phyloP scores from a whole-genome alignment of 2,113 vertebrate genomes.

The Ursus arctos region DNA sequence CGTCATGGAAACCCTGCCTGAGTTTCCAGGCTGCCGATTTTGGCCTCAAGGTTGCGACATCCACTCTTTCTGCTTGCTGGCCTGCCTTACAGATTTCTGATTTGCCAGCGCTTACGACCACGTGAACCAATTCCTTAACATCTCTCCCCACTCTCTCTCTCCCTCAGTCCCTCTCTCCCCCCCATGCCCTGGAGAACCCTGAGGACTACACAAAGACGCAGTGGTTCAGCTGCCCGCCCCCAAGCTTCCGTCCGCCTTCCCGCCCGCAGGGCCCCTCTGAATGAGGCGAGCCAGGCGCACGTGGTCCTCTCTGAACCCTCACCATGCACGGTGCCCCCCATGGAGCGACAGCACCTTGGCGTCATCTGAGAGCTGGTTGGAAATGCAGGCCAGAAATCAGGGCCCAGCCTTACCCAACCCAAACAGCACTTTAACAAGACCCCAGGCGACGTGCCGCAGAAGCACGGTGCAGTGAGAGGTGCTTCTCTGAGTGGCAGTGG shows the following conservation, averaged over 20 bases:
- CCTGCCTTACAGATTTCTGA: too few species aligned
- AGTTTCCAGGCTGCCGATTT: neutral
- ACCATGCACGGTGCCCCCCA: rapidly evolving
- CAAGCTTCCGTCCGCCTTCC: rapidly evolving
- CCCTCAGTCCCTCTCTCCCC: neutral
- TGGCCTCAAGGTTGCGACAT: rapidly evolving
- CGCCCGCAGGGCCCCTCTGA: rapidly evolving
- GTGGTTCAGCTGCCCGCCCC: neutral
- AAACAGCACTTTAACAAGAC: rapidly evolving
- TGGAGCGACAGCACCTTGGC: rapidly evolving
- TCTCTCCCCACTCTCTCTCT: neutral
- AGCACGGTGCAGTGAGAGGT: rapidly evolving
- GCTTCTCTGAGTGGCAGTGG: rapidly evolving
- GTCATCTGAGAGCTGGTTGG: neutral
- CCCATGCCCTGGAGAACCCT: neutral
- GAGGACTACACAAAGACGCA: too few species aligned
- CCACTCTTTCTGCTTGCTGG: neutral
- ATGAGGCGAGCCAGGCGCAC: rapidly evolving
- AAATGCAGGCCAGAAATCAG: neutral
- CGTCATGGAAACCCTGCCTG: neutral
- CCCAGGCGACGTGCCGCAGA: rapidly evolving
- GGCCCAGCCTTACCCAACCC: rapidly evolving
- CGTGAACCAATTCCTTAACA: neutral
- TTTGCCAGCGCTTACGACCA: rapidly evolving
- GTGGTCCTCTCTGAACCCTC: rapidly evolving